These are phyloP conservation scores for Marcusenius ussheri DNA, from an alignment of 2,113 vertebrate species.

Conservation along the genomic window DNA sequence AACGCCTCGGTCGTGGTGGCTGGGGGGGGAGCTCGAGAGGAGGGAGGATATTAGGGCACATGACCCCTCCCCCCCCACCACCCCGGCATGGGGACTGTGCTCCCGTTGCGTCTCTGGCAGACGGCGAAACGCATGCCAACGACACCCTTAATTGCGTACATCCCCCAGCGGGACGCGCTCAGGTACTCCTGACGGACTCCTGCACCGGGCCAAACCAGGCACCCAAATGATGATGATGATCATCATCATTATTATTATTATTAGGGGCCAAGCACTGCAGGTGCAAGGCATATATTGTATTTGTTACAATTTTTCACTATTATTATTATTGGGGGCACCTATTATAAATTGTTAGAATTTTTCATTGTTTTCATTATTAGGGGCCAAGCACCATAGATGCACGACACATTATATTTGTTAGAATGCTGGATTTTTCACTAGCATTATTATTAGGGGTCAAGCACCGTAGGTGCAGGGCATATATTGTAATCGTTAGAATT, in stretches of 20 bases:
- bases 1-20: constrained; percentile 60
- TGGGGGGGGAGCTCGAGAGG: constrained; percentile 43
- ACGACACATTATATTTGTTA: no score
- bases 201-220: not conserved
- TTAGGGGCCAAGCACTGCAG: not conserved
- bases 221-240: not conserved
- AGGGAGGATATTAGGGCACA: constrained; percentile 26
- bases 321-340: not conserved
- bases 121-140: not conserved
- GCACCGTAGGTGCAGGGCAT: not conserved
- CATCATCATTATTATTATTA: not conserved
- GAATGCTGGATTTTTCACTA: no score
- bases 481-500: not conserved
- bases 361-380: no score
- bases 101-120: not conserved
- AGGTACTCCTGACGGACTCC: not conserved
- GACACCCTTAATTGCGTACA: not conserved
- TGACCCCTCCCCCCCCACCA: constrained; percentile 25
- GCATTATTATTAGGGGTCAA: no score
- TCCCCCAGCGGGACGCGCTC: not conserved
- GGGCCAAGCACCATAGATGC: no score
- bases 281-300: not conserved
- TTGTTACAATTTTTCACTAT: not conserved
- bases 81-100: constrained; percentile 4
- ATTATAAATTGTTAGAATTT: not conserved